These are phyloP conservation scores for Embidobia sp. DNA, from an alignment of 2,888 invertebrate species.

Conservation along the genomic window DNA sequence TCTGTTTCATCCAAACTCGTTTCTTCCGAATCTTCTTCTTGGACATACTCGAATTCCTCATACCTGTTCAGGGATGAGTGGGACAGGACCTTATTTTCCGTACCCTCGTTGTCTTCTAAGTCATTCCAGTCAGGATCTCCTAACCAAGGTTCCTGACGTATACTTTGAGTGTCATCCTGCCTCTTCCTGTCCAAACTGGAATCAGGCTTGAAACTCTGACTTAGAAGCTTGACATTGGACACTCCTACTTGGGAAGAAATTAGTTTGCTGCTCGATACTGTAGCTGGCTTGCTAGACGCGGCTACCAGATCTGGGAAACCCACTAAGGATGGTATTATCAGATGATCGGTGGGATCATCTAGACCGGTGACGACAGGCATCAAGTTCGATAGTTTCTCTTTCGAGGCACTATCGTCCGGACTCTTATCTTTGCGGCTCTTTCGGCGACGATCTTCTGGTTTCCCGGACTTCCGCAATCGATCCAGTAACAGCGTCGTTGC, in stretches of 20 bases:
- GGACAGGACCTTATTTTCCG: constrained; percentile 70
- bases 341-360: constrained; percentile 77
- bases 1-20: constrained; percentile 78
- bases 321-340: constrained; percentile 78
- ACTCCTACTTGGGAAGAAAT: constrained; percentile 28
- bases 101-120: constrained; percentile 69
- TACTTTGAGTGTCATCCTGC: constrained; percentile 70
- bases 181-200: constrained; percentile 69
- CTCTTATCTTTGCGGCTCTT: constrained; percentile 69
- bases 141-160: constrained; percentile 73
- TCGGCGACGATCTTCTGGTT: constrained; percentile 65
- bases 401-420: constrained; percentile 67
- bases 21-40: constrained; percentile 76
- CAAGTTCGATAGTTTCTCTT: constrained; percentile 74
- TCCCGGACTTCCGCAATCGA: constrained; percentile 68
- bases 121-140: constrained; percentile 76
- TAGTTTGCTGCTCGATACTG: constrained; percentile 48
- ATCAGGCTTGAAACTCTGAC: constrained; percentile 64
- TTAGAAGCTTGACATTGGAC: constrained; percentile 59
- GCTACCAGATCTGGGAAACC: constrained; percentile 79
- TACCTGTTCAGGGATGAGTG: constrained; percentile 67
- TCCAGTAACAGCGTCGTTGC: constrained; percentile 64
- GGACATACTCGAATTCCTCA: constrained; percentile 74
- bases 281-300: constrained; percentile 65
- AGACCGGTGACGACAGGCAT: constrained; percentile 75